A percentile compares a stretch with the other conserved stretches of the same genome.
Evolutionary conservation across 2,113 vertebrate genomes (phyloP).

Genomic region (Brachyistius frenatus): DNA sequence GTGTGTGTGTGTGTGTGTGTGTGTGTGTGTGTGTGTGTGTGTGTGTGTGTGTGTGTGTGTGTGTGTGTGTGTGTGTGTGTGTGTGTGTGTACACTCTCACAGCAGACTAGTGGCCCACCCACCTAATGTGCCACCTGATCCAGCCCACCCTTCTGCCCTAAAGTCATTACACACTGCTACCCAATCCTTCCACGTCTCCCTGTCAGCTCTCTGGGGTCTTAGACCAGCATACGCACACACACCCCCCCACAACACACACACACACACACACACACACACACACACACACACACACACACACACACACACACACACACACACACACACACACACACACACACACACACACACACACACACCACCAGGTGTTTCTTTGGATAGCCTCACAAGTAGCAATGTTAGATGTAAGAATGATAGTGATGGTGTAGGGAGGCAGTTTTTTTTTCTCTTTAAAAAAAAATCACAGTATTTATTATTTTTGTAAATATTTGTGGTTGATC

Average conservation of each 20-base stretch:
- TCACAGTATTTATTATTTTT: too few species aligned
- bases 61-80: conserved; percentile 15
- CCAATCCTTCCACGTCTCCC: conserved; percentile 47
- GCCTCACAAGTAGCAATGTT: conserved; percentile 6
- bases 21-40: neutral
- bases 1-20: conserved; percentile 7
- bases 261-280: conserved; percentile 22
- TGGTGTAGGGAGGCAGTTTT: neutral
- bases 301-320: conserved; percentile 15
- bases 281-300: conserved; percentile 19
- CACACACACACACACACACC: conserved; percentile 11
- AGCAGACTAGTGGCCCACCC: conserved; percentile 57
- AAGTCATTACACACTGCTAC: conserved; percentile 72
- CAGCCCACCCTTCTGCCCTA: conserved; percentile 47
- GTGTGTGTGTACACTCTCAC: conserved; percentile 6
- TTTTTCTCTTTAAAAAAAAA: neutral
- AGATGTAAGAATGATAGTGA: neutral
- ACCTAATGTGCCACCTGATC: conserved; percentile 76
- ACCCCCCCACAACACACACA: conserved; percentile 10
- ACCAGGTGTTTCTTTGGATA: neutral
- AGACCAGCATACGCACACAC: conserved; percentile 5
- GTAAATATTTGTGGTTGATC: too few species aligned
- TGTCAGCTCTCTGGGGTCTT: conserved; percentile 38
- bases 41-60: conserved; percentile 6
- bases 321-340: conserved; percentile 30